A percentile compares a stretch with the other conserved stretches of the same genome.
Conservation (phyloP, 1,140 invertebrate species). For the Parasteatoda tepidariorum region DNA sequence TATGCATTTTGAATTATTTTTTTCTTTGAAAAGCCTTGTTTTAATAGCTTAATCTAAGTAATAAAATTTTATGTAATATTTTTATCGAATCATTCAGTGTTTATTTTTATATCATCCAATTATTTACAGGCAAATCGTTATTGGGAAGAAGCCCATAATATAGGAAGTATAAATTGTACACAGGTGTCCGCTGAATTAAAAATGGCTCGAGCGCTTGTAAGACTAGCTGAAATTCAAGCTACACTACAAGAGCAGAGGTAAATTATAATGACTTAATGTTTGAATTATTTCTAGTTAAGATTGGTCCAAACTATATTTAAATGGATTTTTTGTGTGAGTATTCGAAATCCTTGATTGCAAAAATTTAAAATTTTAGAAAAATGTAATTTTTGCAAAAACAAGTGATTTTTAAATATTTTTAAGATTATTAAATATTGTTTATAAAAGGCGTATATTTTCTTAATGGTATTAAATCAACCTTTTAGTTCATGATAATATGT, state of each 20-base stretch:
- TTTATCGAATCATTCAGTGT: too few species aligned
- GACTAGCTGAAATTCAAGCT: slow-evolving; percentile 95
- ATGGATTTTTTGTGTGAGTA: neutral
- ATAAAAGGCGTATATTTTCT: too few species aligned
- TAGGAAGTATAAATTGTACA: slow-evolving; percentile 89
- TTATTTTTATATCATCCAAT: too few species aligned
- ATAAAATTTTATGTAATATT: too few species aligned
- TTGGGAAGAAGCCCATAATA: slow-evolving; percentile 84
- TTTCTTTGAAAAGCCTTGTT: too few species aligned
- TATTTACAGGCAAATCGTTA: slow-evolving; percentile 85
- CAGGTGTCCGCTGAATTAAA: slow-evolving; percentile 95
- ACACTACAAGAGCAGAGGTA: slow-evolving; percentile 97
- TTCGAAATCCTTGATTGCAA: neutral
- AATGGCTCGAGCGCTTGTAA: slow-evolving; percentile 91
- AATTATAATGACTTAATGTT: slow-evolving; percentile 63
- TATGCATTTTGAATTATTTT: too few species aligned
- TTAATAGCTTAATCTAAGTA: too few species aligned
- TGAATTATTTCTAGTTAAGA: neutral
- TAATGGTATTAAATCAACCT: too few species aligned
- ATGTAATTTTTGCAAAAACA: too few species aligned
- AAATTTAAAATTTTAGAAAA: neutral
- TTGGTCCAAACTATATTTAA: neutral
- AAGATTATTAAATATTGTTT: too few species aligned
- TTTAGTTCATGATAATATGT: too few species aligned
- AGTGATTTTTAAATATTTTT: too few species aligned